Evolutionary conservation across 2,888 invertebrate species (phyloP), one percentile per base, ranked within the genome.

Genomic region (Harpalus rubripes): DNA sequence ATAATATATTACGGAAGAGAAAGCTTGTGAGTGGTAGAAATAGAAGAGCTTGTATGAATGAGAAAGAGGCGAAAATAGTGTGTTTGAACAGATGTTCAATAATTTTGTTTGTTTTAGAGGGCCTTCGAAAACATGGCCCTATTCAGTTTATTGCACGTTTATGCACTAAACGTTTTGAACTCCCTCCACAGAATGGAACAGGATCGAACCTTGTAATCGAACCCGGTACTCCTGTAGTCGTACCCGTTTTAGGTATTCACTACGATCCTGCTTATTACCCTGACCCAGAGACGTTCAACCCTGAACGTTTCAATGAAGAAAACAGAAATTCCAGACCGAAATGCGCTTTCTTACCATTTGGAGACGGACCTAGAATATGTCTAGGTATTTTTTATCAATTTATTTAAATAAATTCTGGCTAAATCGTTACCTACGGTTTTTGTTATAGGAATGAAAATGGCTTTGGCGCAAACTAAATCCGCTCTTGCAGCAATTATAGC

Each of bases 371-470:
- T 10, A 87, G 89, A 44, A 86, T 86, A 32, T 90, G 90, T 86
- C 32, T 89, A 79, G 89, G 89, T 89, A 86, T 74, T 22, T 41
- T 52, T 22, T 68, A 4, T 8, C 32, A 32, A 12, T 6, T 56
- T 56, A 56, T 56, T 56, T 56, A 32, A 6, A 6, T 32, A 5
- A 32, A 7, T 56, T n/a, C 5, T 15, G 56, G 56, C 6, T 15
- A n/a, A 56, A 56, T 56, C 56, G 15, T 32, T 12, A 12, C 12
- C 2, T 52, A 10, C 44, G 7, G 2, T 61, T 12, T 56, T 56
- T n/a, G 4, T 85, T 86, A 4, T 8, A 90, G 91, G 91, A 26
- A 90, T 90, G 89, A 89, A 89, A 52, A 91, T 91, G 87, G 91
- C 89, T 6, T 1, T 89, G 26, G 86, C 88, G 0, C 91, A 91